Conservation (phyloP, 2,888 invertebrate genomes). For the Rhagonycha fulva region DNA sequence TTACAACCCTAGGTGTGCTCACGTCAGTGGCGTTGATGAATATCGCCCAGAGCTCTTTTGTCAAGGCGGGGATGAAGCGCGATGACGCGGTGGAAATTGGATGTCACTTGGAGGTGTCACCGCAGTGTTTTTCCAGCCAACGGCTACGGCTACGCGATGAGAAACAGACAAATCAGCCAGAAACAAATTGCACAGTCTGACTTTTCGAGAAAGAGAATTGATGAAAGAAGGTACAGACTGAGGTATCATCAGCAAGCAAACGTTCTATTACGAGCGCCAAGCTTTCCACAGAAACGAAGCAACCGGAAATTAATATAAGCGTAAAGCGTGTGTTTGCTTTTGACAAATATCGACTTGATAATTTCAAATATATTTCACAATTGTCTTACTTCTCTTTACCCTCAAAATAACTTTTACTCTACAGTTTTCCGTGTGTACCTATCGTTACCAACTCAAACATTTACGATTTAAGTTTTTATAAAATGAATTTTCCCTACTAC, state of each 20-base stretch:
- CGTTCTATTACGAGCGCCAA: conserved; percentile 23
- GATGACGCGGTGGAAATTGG: conserved; percentile 58
- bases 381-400: conserved; percentile 21
- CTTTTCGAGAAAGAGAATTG: conserved; percentile 32
- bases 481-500: not conserved
- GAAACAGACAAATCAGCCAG: conserved; percentile 55
- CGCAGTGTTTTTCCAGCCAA: conserved; percentile 54
- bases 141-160: conserved; percentile 46
- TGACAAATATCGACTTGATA: conserved; percentile 32
- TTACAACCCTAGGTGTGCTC: conserved; percentile 42
- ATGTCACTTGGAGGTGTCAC: conserved; percentile 58
- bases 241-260: conserved; percentile 28
- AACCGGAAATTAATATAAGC: conserved; percentile 38
- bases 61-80: conserved; percentile 43
- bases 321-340: conserved; percentile 32
- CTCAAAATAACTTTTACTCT: conserved; percentile 7
- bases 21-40: conserved; percentile 45
- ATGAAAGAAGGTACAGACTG: conserved; percentile 36
- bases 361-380: conserved; percentile 27
- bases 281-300: conserved; percentile 28
- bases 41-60: conserved; percentile 41
- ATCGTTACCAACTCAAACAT: conserved; percentile 1
- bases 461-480: not conserved
- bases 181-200: conserved; percentile 49
- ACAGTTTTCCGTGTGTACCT: not conserved